These are phyloP conservation scores for Geotrupes spiniger DNA, from an alignment of 2,888 invertebrate species.

Conservation along the genomic window DNA sequence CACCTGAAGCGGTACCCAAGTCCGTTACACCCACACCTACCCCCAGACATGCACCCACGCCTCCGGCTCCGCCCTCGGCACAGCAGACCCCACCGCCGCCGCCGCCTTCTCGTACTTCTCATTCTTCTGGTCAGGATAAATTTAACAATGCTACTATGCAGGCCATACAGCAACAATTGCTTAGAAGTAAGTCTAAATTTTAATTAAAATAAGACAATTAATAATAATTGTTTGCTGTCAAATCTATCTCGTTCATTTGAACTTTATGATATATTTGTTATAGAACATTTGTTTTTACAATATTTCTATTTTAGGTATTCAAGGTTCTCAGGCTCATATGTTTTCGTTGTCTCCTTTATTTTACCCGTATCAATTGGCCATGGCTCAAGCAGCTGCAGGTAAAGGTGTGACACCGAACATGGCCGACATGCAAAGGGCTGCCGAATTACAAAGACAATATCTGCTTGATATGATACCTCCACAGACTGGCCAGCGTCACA, in stretches of 20 bases:
- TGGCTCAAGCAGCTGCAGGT: slow-evolving; percentile 67
- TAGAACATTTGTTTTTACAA: no score
- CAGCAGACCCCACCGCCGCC: slow-evolving; percentile 44
- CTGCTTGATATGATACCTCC: slow-evolving; percentile 93
- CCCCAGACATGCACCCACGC: slow-evolving; percentile 53
- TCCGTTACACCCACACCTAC: slow-evolving; percentile 53
- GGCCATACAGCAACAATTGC: slow-evolving; percentile 78
- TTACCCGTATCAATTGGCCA: slow-evolving; percentile 86
- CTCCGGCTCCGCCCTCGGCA: slow-evolving; percentile 55
- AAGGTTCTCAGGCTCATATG: slow-evolving; percentile 75
- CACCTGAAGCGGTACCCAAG: slow-evolving; percentile 55
- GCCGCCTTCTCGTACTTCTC: slow-evolving; percentile 37
- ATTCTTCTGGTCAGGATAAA: slow-evolving; percentile 46
- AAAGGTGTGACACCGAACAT: slow-evolving; percentile 52
- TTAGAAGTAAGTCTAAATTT: slow-evolving; percentile 63
- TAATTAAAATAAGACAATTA: no score
- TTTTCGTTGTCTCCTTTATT: slow-evolving; percentile 84
- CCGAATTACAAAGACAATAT: slow-evolving; percentile 91
- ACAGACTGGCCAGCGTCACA: slow-evolving; percentile 55
- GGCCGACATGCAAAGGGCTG: slow-evolving; percentile 81
- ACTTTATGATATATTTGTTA: neutral
- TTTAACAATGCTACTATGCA: slow-evolving; percentile 70
- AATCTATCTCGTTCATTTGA: no score
- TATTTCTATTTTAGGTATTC: no score
- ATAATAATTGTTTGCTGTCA: neutral